phyloP scores from a whole-genome alignment of 2,113 vertebrate species.

The Corythaixoides concolor region DNA sequence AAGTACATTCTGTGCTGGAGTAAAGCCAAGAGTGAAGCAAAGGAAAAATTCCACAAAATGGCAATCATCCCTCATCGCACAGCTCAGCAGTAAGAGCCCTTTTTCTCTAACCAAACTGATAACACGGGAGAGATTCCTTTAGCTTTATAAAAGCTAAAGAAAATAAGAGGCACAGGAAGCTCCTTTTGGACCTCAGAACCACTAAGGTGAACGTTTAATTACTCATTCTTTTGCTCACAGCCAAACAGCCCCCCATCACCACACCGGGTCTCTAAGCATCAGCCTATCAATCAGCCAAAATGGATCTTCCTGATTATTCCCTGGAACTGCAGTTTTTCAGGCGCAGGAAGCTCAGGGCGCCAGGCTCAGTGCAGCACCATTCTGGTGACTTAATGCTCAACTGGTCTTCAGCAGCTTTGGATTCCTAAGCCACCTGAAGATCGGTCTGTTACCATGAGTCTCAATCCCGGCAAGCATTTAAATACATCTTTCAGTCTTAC shows the following conservation, averaged over 20 bases:
- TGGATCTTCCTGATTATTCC: background rate
- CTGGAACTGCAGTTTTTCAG: background rate
- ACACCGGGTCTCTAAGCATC: background rate
- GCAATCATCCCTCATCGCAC: background rate
- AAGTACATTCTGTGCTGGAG: background rate
- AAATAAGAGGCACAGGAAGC: background rate
- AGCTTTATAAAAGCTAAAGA: background rate
- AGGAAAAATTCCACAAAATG: background rate
- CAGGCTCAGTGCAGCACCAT: background rate
- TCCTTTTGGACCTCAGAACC: background rate
- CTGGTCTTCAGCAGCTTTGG: background rate
- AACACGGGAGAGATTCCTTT: background rate
- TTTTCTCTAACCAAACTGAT: background rate
- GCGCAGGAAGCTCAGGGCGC: background rate
- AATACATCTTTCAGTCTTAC: background rate
- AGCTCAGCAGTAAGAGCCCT: background rate
- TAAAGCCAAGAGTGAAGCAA: background rate
- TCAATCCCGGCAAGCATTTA: background rate
- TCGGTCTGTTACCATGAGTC: background rate
- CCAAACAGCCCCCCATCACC: background rate
- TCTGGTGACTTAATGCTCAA: background rate
- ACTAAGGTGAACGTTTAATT: background rate
- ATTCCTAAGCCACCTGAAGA: background rate
- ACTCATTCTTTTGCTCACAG: background rate
- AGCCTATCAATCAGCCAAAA: background rate